Evolutionary conservation across 2,113 vertebrate species (phyloP).

Genomic region (Rynchops niger): DNA sequence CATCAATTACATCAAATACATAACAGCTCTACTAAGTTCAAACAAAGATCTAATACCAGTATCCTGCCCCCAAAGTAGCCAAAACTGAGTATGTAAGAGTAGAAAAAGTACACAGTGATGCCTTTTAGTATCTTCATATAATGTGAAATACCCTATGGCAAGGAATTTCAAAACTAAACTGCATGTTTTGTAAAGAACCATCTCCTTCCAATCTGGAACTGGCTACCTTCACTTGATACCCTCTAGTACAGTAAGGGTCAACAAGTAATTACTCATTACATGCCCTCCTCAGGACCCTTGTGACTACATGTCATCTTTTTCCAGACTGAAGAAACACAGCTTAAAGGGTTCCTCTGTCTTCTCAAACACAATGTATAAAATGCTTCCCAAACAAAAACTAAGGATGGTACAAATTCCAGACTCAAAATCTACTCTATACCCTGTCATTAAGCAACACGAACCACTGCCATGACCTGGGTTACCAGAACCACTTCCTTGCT

Average conservation of each 20-base stretch:
- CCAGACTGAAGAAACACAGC: not conserved
- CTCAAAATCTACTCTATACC: not conserved
- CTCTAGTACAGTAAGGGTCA: not conserved
- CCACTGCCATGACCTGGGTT: not conserved
- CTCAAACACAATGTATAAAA: not conserved
- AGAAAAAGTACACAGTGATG: not conserved
- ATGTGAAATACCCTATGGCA: not conserved
- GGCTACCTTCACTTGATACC: not conserved
- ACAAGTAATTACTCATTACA: not conserved
- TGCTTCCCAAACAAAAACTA: not conserved
- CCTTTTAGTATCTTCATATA: not conserved
- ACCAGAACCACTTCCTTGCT: not conserved
- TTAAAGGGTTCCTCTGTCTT: not conserved
- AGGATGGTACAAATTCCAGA: not conserved
- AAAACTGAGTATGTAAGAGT: not conserved
- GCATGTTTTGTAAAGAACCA: not conserved
- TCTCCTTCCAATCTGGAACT: not conserved
- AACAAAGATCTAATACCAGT: not conserved
- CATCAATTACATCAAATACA: not conserved
- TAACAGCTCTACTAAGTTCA: not conserved
- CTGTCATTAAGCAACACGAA: not conserved
- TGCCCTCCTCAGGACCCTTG: not conserved
- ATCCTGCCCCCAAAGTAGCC: not conserved
- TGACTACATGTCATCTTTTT: not conserved
- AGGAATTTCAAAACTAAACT: not conserved